Base-by-base conservation (phyloP, 1,140 invertebrate species). In the Cylas formicarius region DNA sequence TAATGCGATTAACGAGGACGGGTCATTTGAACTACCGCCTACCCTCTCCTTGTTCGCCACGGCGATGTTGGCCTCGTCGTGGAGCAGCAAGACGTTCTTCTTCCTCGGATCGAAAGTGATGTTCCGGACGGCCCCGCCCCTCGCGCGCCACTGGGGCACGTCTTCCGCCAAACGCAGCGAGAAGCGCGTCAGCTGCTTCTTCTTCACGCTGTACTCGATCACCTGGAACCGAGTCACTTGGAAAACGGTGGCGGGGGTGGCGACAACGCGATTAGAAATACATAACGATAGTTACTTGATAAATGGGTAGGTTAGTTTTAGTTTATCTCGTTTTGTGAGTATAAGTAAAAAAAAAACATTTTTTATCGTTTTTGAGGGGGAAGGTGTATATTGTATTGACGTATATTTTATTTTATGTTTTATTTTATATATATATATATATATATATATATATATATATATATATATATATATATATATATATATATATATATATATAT, bases 181-280 rank as follows among this genome's bases (percentile, higher is more conserved):
- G 63, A 79, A 76, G 24, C 73, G 58, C 0, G 75, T 77, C 32
- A 77, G 78, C 14, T 67, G 62, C 28, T 68, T 72, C 21, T 69
- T 61, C 2, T 54, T 42, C 23, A 87, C 58, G 57, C 75, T 74
- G 50, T 80, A 87, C 57, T 87, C 84, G 13, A 85, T 60, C 29
- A 87, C 71, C 74, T 84, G 58, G 6, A 69, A 71, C 49, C 48
- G 42, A 33, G 48, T 28, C 28, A 41, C 35, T 17, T 17, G 16
- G 34, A 52, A 45, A 48, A 23, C 33, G 47, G 39, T 38, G 7
- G 16, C 6, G 16, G 11, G n/a, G 16, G 16, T 7, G 5, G 11
- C 11, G 11, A 7, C n/a, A 34, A 17, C 4, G 21, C 32, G 8
- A 13, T 4, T n/a, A 10, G n/a, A n/a, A n/a, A n/a, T n/a, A n/a